A percentile compares a stretch with the other conserved stretches of the same genome.
phyloP scores from a whole-genome alignment of 2,113 vertebrate species.

The Ceyx melanurus region DNA sequence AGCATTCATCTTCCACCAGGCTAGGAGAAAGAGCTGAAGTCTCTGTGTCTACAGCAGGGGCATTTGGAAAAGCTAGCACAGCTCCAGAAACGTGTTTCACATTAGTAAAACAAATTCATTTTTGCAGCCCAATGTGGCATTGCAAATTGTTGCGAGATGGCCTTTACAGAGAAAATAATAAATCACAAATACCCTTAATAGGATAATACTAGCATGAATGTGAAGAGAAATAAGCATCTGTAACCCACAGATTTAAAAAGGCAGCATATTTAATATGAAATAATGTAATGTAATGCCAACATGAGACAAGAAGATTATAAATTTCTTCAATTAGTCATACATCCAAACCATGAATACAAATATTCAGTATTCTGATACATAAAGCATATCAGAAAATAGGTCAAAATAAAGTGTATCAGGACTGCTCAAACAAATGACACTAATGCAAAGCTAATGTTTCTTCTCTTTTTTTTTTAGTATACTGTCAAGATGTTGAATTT shows the following conservation, averaged over 20 bases:
- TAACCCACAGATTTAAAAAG: constrained; percentile 62
- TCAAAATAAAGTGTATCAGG: constrained; percentile 21
- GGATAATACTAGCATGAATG: constrained; percentile 52
- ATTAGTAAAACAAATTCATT: constrained; percentile 28
- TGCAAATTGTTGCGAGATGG: neutral
- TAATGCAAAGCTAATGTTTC: neutral
- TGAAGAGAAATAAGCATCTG: constrained; percentile 42
- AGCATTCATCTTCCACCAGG: neutral
- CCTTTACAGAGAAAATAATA: constrained; percentile 24
- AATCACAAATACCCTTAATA: constrained; percentile 52
- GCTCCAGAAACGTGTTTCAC: neutral
- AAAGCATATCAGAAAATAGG: constrained; percentile 44
- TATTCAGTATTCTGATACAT: constrained; percentile 9
- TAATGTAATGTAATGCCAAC: constrained; percentile 56
- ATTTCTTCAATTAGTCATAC: constrained; percentile 70
- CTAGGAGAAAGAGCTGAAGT: neutral
- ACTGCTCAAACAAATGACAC: neutral
- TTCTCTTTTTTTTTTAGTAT: neutral
- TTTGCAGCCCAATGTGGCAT: constrained; percentile 25
- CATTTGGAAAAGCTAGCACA: neutral
- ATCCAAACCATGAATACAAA: constrained; percentile 57
- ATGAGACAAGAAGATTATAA: constrained; percentile 49
- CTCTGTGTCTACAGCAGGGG: neutral
- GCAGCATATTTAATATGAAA: constrained; percentile 56
- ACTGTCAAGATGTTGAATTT: neutral